Percentiles rank a stretch among this genome's conserved stretches.
These are phyloP conservation scores for Cardiocondyla obscurior DNA, from an alignment of 1,140 invertebrate genomes.

Conservation along the genomic window DNA sequence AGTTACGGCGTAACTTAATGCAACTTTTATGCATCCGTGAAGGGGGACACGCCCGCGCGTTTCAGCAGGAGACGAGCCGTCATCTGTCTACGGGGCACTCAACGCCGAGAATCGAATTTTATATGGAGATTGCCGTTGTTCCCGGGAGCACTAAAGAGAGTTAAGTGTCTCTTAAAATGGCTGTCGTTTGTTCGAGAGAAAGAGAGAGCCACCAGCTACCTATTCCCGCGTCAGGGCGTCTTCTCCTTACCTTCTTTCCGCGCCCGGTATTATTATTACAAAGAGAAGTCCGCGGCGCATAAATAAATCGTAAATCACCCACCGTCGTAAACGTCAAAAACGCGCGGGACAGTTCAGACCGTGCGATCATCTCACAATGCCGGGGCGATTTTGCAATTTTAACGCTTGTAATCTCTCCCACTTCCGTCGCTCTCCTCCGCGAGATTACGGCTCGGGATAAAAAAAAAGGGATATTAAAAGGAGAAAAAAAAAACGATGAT, in stretches of 20 bases:
- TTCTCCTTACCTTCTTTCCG: slow-evolving; percentile 45
- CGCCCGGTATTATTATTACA: slow-evolving; percentile 75
- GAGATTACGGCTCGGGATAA: slow-evolving; percentile 23
- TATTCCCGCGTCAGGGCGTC: slow-evolving; percentile 4
- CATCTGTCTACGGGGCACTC: slow-evolving; percentile 27
- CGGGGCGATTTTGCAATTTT: slow-evolving; percentile 70
- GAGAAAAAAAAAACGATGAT: background rate
- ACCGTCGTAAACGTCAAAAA: slow-evolving; percentile 78
- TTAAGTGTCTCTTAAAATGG: slow-evolving; percentile 79
- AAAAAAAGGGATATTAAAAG: too few relatives aligned
- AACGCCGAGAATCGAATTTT: slow-evolving; percentile 76
- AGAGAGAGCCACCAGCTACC: slow-evolving; percentile 76
- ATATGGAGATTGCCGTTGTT: slow-evolving; percentile 80
- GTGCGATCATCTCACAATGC: slow-evolving; percentile 70
- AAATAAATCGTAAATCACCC: slow-evolving; percentile 83
- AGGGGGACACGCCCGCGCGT: slow-evolving; percentile 66
- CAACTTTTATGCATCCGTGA: slow-evolving; percentile 66
- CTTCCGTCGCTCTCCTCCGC: background rate
- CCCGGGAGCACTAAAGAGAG: slow-evolving; percentile 77
- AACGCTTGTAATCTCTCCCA: slow-evolving; percentile 63
- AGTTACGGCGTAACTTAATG: slow-evolving; percentile 66
- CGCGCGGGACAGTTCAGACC: slow-evolving; percentile 77
- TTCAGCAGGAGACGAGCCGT: slow-evolving; percentile 31
- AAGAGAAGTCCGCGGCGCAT: slow-evolving; percentile 76
- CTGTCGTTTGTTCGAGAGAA: slow-evolving; percentile 77